Conservation (phyloP, 1,140 invertebrate genomes). For the Chrysoperla carnea region DNA sequence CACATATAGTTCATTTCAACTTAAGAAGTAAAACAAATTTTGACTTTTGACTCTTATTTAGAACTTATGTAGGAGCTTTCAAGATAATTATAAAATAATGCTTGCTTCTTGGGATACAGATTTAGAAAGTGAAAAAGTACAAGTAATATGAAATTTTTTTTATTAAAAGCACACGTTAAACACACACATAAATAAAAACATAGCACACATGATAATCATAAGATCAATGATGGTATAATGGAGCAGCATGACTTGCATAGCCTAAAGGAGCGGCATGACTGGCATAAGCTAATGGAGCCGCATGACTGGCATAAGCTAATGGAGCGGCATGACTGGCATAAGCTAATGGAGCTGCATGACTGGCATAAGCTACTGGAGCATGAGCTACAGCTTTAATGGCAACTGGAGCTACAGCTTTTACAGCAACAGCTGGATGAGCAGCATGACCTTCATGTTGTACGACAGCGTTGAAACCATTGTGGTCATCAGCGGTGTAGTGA, state of each 20-base stretch:
- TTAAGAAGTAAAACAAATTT: too few relatives aligned
- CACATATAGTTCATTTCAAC: too few relatives aligned
- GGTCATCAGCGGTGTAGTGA: slow-evolving; percentile 33
- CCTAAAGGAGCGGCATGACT: neutral
- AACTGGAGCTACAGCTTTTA: slow-evolving; percentile 2
- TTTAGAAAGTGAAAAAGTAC: too few relatives aligned
- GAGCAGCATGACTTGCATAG: neutral
- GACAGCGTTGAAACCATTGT: slow-evolving; percentile 26
- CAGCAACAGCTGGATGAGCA: slow-evolving; percentile 5
- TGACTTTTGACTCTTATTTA: too few relatives aligned
- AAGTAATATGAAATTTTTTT: too few relatives aligned
- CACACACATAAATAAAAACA: too few relatives aligned
- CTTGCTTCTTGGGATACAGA: too few relatives aligned
- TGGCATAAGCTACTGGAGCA: neutral
- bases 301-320: neutral
- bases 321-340: neutral
- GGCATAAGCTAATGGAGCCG: neutral
- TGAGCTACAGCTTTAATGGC: slow-evolving; percentile 1
- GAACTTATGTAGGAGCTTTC: too few relatives aligned
- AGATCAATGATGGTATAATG: neutral
- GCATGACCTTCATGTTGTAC: slow-evolving; percentile 5
- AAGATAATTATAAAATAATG: too few relatives aligned
- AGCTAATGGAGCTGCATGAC: neutral
- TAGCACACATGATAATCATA: too few relatives aligned
- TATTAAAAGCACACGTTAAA: too few relatives aligned